Conservation (phyloP, 2,113 vertebrate species). For the Crypturellus undulatus region DNA sequence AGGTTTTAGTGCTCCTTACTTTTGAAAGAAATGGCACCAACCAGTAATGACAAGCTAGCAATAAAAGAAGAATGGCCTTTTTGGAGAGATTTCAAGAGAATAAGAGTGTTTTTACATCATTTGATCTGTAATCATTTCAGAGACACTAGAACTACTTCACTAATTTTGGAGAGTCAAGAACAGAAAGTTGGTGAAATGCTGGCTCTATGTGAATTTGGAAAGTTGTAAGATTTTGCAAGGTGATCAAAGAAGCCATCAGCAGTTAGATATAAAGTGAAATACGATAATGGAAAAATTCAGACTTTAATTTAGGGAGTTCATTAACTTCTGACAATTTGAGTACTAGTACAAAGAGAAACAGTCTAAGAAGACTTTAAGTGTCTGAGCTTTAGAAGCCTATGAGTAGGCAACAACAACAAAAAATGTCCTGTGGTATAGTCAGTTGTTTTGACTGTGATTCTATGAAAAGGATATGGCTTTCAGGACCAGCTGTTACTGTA, state of each 20-base stretch:
- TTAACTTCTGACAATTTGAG: background rate
- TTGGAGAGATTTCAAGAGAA: constrained; percentile 58
- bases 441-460: background rate
- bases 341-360: background rate
- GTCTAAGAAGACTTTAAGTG: background rate
- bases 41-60: constrained; percentile 31
- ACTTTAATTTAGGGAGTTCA: background rate
- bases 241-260: background rate
- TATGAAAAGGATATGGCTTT: background rate
- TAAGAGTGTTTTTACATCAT: background rate
- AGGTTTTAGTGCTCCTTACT: constrained; percentile 33
- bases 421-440: background rate
- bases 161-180: background rate
- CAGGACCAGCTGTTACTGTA: background rate
- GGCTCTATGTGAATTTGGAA: background rate
- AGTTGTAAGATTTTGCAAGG: background rate
- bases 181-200: background rate
- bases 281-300: background rate
- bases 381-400: background rate
- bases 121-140: background rate
- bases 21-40: constrained; percentile 23
- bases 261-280: background rate
- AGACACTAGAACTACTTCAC: background rate
- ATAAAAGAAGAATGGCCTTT: constrained; percentile 38
- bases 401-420: background rate